Base-by-base conservation (phyloP, 2,888 invertebrate genomes). In the Lasioglossum lativentre region DNA sequence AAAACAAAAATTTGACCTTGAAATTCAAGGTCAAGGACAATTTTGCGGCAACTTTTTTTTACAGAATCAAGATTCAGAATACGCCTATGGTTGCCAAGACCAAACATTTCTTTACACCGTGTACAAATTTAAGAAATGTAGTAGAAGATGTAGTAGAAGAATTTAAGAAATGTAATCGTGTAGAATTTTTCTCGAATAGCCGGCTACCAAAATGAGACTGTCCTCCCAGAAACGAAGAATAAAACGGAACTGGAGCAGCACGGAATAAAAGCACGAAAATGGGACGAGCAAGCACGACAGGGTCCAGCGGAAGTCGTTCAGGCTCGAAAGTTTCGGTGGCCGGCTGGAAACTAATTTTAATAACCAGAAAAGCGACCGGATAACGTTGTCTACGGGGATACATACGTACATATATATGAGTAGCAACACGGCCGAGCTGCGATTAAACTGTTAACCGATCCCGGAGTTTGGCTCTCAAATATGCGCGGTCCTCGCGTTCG, bases 371-470 rank as follows among this genome's bases (percentile, higher is more conserved):
- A n/a, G 34, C 23, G 68, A 23, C 68, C 68, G 38, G 34, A 1
- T 1, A 68, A 40, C 23, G n/a, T n/a, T n/a, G 68, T 68, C 68
- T 19, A 34, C 38, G 70, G 0, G 23, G 12, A n/a, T n/a, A 4
- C n/a, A n/a, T n/a, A n/a, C n/a, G n/a, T 14, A 14, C 3, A 3
- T 34, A 34, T 34, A 3, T 34, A 34, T 34, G 34, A 3, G 40
- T 23, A 4, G 38, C n/a, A 38, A 68, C 68, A 38, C 10, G 68
- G 38, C 66, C 10, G 59, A 14, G 30, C 63, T 16, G 30, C 63
- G 30, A 63, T 63, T 63, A 63, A 63, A 63, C 63, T 16, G 34
- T 40, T 40, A 40, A 38, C 70, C 70, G 70, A 70, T 70, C 70
- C n/a, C 40, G n/a, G 23, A 70, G 70, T 70, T 70, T 40, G n/a